Percentiles rank a stretch among this genome's conserved stretches.
Evolutionary conservation across 1,140 invertebrate genomes (phyloP).

Genomic region (Papilio polytes): DNA sequence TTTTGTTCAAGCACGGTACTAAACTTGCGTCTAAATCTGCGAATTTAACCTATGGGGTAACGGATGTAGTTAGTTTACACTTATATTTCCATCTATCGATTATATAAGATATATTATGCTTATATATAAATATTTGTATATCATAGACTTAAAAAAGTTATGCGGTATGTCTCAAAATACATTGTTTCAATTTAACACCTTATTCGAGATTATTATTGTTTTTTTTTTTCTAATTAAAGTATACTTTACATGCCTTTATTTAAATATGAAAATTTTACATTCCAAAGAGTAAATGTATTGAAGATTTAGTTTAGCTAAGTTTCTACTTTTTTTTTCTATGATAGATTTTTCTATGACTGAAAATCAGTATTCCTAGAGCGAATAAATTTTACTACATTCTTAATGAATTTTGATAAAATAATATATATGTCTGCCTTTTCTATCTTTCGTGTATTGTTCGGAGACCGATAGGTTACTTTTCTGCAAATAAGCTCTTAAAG

Average conservation of each 20-base stretch:
- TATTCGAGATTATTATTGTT: constrained; percentile 21
- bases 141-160: background rate
- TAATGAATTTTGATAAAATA: background rate
- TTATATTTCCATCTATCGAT: background rate
- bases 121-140: constrained; percentile 8
- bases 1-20: background rate
- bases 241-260: background rate
- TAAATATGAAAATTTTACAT: background rate
- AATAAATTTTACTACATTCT: constrained; percentile 5
- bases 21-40: background rate
- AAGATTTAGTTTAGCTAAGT: constrained; percentile 12
- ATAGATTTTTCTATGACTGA: constrained; percentile 5
- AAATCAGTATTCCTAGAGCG: background rate
- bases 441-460: background rate
- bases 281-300: constrained; percentile 13
- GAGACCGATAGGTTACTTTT: background rate
- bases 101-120: constrained; percentile 4
- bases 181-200: constrained; percentile 19
- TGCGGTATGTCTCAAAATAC: constrained; percentile 11
- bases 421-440: background rate
- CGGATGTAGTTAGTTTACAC: background rate
- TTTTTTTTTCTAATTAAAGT: background rate
- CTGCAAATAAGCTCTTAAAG: constrained; percentile 11
- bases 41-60: background rate
- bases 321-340: background rate